Base-by-base conservation (phyloP, 2,888 invertebrate genomes). In the Xanthorhoe spadicearia region DNA sequence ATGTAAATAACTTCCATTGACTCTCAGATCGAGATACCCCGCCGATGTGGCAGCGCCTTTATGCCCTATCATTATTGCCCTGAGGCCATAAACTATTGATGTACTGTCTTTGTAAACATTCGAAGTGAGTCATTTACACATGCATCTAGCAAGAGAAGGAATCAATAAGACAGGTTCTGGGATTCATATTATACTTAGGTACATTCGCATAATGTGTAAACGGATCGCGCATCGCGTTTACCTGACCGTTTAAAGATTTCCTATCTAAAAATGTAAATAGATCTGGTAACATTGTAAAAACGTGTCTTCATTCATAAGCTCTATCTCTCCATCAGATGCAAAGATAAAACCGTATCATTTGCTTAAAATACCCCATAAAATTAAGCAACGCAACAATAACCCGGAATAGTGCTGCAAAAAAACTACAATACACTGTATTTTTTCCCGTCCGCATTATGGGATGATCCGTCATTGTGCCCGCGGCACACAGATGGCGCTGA, bases 321-420 rank as follows among this genome's bases (percentile, higher is more conserved):
- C 68, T 80, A 83, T 85, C 82, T 81, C 74, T 75, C 70, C 76
- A 88, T 85, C 83, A 81, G 85, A 87, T 89, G 82, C 74, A 77
- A 72, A 83, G 91, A 90, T 92, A 92, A 89, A 86, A 87, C 86
- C 88, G 85, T 92, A 90, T 92, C 92, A 93, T 92, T 93, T 90
- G 92, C 91, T 88, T 91, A 92, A 92, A 92, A 90, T 90, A 88
- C 88, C 88, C 89, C 86, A 89, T 88, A 86, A 91, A 90, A 91
- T 91, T 88, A 89, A 86, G 86, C 87, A 89, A 83, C 79, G 79
- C 83, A 85, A 92, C 91, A 92, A 92, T 89, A 84, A 84, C 80
- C 85, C 82, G 85, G 85, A 85, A 86, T 86, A 84, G 83, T 81
- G 80, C 56, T 71, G 78, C 79, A 89, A 89, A 91, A 90, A 90